Percentiles rank a stretch among this genome's conserved stretches.
These are phyloP conservation scores for Eupleurogrammus muticus DNA, from an alignment of 2,797 vertebrate species.

Conservation along the genomic window DNA sequence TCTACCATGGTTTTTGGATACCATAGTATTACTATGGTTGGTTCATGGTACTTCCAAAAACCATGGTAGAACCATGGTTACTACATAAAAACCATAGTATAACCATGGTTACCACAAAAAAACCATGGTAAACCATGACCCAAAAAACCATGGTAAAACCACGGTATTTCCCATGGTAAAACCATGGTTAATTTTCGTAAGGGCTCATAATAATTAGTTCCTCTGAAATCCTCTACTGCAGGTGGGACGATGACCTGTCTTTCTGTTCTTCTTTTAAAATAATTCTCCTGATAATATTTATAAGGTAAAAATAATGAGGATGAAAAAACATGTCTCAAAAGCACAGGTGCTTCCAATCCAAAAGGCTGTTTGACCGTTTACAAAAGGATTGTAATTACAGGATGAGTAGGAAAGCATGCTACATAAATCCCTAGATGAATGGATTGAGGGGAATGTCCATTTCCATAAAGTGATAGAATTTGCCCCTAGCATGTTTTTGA, in stretches of 20 bases:
- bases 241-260: slow-evolving; percentile 63
- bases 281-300: slow-evolving; percentile 34
- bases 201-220: slow-evolving; percentile 63
- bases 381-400: slow-evolving; percentile 54
- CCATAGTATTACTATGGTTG: too few relatives aligned
- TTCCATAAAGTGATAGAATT: slow-evolving; percentile 74
- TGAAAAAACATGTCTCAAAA: slow-evolving; percentile 2
- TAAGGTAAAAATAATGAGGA: slow-evolving; percentile 16
- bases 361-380: slow-evolving; percentile 32
- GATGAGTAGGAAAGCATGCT: slow-evolving; percentile 42
- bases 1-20: too few relatives aligned
- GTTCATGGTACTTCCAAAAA: too few relatives aligned
- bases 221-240: slow-evolving; percentile 58
- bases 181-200: too few relatives aligned
- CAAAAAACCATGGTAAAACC: too few relatives aligned
- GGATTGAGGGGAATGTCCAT: slow-evolving; percentile 60
- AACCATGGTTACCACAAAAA: too few relatives aligned
- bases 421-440: slow-evolving; percentile 68
- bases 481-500: slow-evolving; percentile 56
- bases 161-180: too few relatives aligned
- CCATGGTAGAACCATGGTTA: too few relatives aligned
- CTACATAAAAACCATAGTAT: too few relatives aligned
- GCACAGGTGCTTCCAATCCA: slow-evolving; percentile 18
- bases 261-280: slow-evolving; percentile 55
- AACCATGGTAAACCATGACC: too few relatives aligned